Percentiles rank a stretch among this genome's conserved stretches.
These are phyloP conservation scores for Nipponia nippon DNA, from an alignment of 2,113 vertebrate species.

Conservation along the genomic window DNA sequence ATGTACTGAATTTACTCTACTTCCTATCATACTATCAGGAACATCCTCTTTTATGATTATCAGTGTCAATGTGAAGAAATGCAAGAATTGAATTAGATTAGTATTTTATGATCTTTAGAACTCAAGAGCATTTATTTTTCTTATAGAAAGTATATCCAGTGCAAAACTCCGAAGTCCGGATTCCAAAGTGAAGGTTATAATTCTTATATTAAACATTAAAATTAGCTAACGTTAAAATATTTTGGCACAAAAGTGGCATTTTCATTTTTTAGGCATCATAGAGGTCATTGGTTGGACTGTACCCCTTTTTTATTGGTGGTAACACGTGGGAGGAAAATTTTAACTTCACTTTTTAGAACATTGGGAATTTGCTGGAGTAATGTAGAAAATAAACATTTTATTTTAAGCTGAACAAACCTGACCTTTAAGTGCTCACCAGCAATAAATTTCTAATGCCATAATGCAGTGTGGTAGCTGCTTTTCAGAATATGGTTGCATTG, in stretches of 20 bases:
- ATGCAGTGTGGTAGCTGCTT: background rate
- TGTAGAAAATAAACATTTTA: background rate
- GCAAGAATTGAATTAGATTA: background rate
- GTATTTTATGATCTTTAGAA: background rate
- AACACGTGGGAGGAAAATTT: background rate
- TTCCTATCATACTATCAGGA: background rate
- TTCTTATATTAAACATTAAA: background rate
- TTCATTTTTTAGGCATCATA: background rate
- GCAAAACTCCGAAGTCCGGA: background rate
- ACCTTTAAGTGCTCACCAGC: background rate
- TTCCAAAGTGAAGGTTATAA: background rate
- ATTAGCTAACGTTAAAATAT: background rate
- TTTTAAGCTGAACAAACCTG: background rate
- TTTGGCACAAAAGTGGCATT: background rate
- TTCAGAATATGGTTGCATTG: background rate
- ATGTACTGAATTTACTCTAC: constrained; percentile 62
- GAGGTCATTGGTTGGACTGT: background rate
- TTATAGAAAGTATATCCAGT: background rate
- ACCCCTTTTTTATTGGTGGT: background rate
- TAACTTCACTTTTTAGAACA: background rate
- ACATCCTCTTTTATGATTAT: background rate
- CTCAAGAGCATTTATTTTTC: background rate
- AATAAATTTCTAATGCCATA: background rate
- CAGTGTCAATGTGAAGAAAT: background rate
- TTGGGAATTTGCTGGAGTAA: background rate